Conservation (phyloP, 2,113 vertebrate species). For the Dipodomys ordii region DNA sequence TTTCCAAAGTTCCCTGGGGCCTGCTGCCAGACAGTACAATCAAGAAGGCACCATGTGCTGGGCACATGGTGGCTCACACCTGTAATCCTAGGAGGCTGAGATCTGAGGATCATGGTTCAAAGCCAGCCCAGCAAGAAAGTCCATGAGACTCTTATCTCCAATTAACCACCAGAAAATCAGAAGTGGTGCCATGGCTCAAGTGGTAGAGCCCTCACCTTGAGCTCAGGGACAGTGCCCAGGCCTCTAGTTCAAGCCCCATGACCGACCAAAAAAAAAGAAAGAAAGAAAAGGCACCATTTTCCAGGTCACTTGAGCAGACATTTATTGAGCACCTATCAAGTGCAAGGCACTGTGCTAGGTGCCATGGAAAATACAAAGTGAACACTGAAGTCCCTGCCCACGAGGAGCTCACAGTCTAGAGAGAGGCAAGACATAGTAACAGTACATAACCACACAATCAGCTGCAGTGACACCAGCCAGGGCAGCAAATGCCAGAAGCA, state of each 20-base stretch:
- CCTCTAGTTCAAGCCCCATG: too few relatives aligned
- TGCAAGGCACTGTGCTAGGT: conserved; percentile 76
- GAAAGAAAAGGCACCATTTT: neutral
- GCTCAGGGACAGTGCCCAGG: too few relatives aligned
- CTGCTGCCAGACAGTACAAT: neutral
- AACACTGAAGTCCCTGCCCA: conserved; percentile 75
- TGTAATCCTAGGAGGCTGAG: too few relatives aligned
- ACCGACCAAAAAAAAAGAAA: too few relatives aligned
- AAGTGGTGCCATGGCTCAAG: too few relatives aligned
- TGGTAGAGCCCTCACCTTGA: too few relatives aligned
- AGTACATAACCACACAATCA: conserved; percentile 38
- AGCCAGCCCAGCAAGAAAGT: too few relatives aligned
- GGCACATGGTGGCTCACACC: too few relatives aligned
- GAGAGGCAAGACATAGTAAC: conserved; percentile 40
- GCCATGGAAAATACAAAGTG: conserved; percentile 58
- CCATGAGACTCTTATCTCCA: too few relatives aligned
- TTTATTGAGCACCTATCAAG: conserved; percentile 80
- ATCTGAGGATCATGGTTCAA: too few relatives aligned
- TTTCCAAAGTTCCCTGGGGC: neutral
- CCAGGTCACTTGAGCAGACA: conserved; percentile 50
- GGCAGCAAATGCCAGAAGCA: neutral
- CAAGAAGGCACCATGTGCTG: neutral
- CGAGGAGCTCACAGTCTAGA: conserved; percentile 82
- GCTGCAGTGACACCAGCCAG: neutral
- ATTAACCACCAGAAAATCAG: too few relatives aligned